A percentile compares a stretch with the other conserved stretches of the same genome.
Evolutionary conservation across 2,113 vertebrate genomes (phyloP).

Genomic region (Atlantisia rogersi): DNA sequence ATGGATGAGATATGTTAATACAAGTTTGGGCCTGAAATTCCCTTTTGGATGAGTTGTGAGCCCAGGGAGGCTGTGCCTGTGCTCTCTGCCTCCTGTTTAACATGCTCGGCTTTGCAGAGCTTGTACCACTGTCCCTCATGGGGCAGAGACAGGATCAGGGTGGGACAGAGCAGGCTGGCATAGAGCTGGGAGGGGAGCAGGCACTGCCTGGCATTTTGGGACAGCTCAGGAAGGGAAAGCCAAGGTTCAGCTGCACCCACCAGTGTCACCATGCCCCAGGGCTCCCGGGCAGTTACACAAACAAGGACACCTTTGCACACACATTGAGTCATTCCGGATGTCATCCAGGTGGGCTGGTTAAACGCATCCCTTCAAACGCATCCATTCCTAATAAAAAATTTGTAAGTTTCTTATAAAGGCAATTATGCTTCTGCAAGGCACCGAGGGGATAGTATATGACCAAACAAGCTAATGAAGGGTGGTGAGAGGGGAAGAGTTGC

Average conservation of each 20-base stretch:
- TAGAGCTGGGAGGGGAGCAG: neutral
- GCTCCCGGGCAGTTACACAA: neutral
- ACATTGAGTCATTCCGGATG: neutral
- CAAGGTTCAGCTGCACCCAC: neutral
- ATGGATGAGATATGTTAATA: accelerated
- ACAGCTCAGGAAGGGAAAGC: neutral
- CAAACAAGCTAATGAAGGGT: neutral
- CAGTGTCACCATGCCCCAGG: accelerated
- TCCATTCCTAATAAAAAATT: neutral
- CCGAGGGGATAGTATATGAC: neutral
- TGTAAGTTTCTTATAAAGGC: neutral
- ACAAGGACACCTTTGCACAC: neutral
- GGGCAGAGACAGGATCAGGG: neutral
- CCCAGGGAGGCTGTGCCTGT: no score
- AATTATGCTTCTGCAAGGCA: neutral
- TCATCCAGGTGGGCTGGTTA: neutral
- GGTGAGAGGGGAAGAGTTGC: neutral
- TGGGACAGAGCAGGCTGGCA: accelerated
- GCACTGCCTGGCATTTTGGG: accelerated
- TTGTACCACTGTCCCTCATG: neutral
- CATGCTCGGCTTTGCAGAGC: accelerated
- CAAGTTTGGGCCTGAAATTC: neutral
- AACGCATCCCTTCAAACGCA: neutral
- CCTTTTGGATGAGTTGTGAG: neutral
- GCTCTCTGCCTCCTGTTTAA: neutral